These are phyloP conservation scores for Phyto melanocephala DNA, from an alignment of 2,888 invertebrate species.

Conservation along the genomic window DNA sequence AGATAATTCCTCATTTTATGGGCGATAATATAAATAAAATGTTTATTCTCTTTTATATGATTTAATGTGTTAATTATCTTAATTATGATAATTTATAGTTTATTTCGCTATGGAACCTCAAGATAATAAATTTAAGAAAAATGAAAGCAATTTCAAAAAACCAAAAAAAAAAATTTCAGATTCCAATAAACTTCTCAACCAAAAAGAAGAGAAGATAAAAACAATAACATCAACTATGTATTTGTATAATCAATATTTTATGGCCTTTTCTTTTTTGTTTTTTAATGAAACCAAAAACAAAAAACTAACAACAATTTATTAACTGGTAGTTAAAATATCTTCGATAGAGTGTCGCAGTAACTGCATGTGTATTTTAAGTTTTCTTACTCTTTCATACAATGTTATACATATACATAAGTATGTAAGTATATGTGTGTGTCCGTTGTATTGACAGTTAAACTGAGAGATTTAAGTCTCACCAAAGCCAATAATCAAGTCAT, in stretches of 20 bases:
- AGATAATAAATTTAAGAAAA: conserved; percentile 17
- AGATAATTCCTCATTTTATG: conserved; percentile 46
- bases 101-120: conserved; percentile 36
- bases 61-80: conserved; percentile 62
- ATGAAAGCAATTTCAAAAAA: background rate
- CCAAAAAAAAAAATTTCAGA: background rate
- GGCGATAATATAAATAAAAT: conserved; percentile 34
- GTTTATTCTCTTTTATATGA: conserved; percentile 40
- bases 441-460: conserved; percentile 29
- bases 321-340: conserved; percentile 35
- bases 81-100: conserved; percentile 58
- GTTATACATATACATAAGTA: background rate
- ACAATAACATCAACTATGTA: background rate
- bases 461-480: conserved; percentile 47
- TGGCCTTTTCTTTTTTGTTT: conserved; percentile 26
- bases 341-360: background rate
- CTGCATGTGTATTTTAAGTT: background rate
- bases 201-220: too few relatives aligned
- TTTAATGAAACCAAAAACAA: conserved; percentile 32
- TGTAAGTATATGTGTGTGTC: background rate
- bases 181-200: background rate
- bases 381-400: too few relatives aligned
- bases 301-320: conserved; percentile 22
- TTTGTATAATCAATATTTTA: conserved; percentile 57
- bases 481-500: conserved; percentile 51